Evolutionary conservation across 1,140 invertebrate genomes (phyloP).

Genomic region (Drusus annulatus): DNA sequence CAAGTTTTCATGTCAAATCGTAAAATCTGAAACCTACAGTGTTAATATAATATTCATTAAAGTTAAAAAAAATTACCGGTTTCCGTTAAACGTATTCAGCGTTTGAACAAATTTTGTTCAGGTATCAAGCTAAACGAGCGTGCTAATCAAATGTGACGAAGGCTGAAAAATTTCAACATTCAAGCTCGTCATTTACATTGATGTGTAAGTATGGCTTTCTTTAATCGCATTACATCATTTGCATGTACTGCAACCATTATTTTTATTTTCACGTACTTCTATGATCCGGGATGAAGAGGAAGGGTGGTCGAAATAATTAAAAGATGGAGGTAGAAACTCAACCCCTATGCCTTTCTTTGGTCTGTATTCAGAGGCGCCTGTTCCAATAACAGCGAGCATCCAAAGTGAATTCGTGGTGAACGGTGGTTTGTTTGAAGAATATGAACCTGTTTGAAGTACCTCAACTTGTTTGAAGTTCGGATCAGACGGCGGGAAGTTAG

Average conservation of each 20-base stretch:
- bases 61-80: no score
- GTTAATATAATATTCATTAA: no score
- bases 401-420: constrained; percentile 18
- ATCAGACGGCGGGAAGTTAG: constrained; percentile 46
- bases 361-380: constrained; percentile 33
- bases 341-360: constrained; percentile 3
- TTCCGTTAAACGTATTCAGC: no score
- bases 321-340: constrained; percentile 36
- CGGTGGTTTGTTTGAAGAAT: constrained; percentile 33
- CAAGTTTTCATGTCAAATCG: no score
- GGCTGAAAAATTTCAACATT: no score
- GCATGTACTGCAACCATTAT: neutral
- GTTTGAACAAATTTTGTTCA: no score
- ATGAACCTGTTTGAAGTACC: constrained; percentile 33
- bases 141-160: no score
- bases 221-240: no score
- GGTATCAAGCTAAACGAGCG: no score
- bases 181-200: no score
- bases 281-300: constrained; percentile 24
- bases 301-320: constrained; percentile 56
- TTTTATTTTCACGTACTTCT: constrained; percentile 53
- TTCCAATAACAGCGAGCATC: constrained; percentile 44
- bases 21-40: no score
- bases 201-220: no score
- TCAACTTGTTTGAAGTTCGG: constrained; percentile 43